These are phyloP conservation scores for Trypoxylon attenuatum DNA, from an alignment of 2,888 invertebrate genomes.

Conservation along the genomic window DNA sequence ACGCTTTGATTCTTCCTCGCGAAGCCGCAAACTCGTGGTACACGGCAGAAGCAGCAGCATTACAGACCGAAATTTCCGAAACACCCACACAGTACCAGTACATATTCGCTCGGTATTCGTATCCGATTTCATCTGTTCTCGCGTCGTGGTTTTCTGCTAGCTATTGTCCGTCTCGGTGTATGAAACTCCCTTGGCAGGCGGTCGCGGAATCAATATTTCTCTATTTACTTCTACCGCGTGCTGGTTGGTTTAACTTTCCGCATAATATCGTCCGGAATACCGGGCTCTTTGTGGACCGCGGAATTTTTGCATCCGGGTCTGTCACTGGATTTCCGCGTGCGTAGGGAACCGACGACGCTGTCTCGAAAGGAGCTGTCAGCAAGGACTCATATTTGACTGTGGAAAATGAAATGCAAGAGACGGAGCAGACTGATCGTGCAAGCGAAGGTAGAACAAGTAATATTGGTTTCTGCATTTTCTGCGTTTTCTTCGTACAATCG, in stretches of 20 bases:
- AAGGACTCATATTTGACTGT: not conserved
- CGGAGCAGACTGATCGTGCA: not conserved
- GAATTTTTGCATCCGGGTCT: not conserved
- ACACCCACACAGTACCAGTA: no score
- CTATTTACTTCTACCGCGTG: not conserved
- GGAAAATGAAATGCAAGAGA: not conserved
- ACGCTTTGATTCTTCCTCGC: not conserved
- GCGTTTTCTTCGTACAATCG: no score
- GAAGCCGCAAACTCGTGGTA: not conserved
- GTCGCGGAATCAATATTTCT: conserved; percentile 2
- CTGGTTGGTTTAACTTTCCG: not conserved
- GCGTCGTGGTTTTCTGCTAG: not conserved
- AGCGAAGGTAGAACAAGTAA: not conserved
- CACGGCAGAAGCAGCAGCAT: not conserved
- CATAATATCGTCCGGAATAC: not conserved
- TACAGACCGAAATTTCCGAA: not conserved
- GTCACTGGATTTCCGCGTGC: not conserved
- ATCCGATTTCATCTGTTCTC: not conserved
- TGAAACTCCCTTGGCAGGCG: not conserved
- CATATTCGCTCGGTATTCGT: not conserved
- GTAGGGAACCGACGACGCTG: not conserved
- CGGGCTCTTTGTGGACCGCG: not conserved
- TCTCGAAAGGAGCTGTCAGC: not conserved
- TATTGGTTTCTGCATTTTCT: no score
- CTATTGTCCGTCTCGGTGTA: not conserved